Evolutionary conservation across 2,113 vertebrate species (phyloP), one percentile per base, ranked within the genome.

Genomic region (Pyxicephalus adspersus): DNA sequence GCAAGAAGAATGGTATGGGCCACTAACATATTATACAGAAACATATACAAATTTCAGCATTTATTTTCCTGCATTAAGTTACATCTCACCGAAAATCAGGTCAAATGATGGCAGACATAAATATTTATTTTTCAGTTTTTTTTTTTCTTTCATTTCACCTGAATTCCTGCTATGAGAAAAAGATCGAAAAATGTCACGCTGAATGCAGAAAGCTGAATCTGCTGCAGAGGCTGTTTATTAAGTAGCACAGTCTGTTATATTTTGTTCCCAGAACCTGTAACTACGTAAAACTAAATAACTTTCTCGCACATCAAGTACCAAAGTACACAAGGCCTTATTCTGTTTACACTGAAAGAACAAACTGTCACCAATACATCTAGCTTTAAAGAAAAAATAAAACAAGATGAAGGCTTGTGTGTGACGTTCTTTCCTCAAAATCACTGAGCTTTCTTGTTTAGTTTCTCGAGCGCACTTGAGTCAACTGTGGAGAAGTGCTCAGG

Each of bases 101-200:
- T 72, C 51, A 72, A 45, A 19, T 15, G 50, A 50, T 55, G 68
- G 50, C 51, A 29, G 20, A 72, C 51, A 31, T 29, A 72, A 25
- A 4, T 52, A n/a, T 54, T 71, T 52, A 15, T 71, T 38, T 52
- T 71, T 26, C 23, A 23, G 45, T 25, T 23, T 25, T 23, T 22
- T 23, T 23, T 28, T 71, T 25, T 71, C 17, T 71, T n/a, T 28
- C 22, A 71, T 71, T 71, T 20, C 16, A 31, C 34, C 31, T 57
- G 22, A 51, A 72, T 58, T 74, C 55, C 54, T 74, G 55, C 54
- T 74, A 13, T 31, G 28, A 58, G 54, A 58, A 74, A 25, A 60
- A 16, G 26, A 15, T 28, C 29, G 34, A 17, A 20, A 73, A 58
- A 73, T 73, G 70, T 58, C 70, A 73, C 23, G 31, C 22, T 23